These are phyloP conservation scores for Falco cherrug DNA, from an alignment of 2,797 vertebrate genomes.

Conservation along the genomic window DNA sequence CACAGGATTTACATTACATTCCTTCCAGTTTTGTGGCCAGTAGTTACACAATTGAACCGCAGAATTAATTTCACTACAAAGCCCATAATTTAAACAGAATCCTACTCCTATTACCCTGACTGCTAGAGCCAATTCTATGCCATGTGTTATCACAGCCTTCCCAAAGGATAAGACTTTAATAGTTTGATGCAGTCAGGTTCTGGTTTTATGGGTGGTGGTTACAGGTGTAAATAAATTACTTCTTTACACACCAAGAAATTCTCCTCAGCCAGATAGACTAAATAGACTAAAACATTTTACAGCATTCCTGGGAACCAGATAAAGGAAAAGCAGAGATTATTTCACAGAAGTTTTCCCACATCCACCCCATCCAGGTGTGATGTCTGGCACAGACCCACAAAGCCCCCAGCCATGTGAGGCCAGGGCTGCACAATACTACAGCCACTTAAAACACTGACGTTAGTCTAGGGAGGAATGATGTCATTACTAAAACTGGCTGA, in stretches of 20 bases:
- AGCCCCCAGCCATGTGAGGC: not conserved
- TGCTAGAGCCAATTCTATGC: not conserved
- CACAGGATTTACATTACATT: not conserved
- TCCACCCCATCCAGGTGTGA: not conserved
- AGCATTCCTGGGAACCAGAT: not conserved
- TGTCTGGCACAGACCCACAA: not conserved
- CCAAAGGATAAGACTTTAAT: not conserved
- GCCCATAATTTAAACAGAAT: not conserved
- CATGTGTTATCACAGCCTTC: not conserved
- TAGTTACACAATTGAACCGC: not conserved
- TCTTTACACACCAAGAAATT: not conserved
- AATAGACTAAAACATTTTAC: not conserved
- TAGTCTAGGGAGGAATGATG: fast-evolving
- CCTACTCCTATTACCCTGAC: not conserved
- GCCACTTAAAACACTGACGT: not conserved
- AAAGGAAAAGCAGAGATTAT: not conserved
- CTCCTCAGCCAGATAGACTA: not conserved
- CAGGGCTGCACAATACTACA: not conserved
- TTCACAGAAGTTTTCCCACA: not conserved
- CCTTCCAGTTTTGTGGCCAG: not conserved
- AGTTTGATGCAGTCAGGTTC: not conserved
- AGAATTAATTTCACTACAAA: not conserved
- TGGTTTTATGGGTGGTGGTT: not conserved
- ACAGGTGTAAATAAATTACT: not conserved
- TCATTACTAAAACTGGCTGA: not conserved